Percentiles rank a stretch among this genome's conserved stretches.
Conservation (phyloP, 2,113 vertebrate genomes). For the Cyphomyrus discorhynchus region DNA sequence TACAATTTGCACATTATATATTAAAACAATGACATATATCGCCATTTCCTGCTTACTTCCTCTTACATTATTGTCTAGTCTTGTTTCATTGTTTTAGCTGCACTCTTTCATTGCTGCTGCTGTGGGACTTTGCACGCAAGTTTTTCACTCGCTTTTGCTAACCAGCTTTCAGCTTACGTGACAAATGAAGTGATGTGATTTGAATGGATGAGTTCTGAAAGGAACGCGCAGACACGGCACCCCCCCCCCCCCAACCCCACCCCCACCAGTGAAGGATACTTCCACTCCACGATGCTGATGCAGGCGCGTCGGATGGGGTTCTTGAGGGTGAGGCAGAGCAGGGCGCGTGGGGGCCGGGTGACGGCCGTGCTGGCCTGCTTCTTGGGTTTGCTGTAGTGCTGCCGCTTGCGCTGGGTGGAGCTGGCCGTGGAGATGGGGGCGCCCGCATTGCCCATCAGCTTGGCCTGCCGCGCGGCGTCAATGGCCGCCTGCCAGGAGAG, state of each 20-base stretch:
- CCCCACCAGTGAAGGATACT: constrained; percentile 79
- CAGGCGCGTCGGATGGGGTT: constrained; percentile 95
- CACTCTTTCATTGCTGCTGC: neutral
- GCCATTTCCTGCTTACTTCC: neutral
- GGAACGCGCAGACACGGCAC: neutral
- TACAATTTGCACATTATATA: neutral
- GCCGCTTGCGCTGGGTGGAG: constrained; percentile 90
- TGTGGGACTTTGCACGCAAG: neutral
- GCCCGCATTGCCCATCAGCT: constrained; percentile 83
- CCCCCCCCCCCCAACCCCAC: neutral
- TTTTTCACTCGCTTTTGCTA: neutral
- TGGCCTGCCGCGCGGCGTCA: constrained; percentile 89
- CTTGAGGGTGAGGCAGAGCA: constrained; percentile 95
- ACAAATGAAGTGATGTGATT: neutral
- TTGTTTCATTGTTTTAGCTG: neutral
- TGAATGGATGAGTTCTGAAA: neutral
- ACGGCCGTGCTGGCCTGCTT: constrained; percentile 82
- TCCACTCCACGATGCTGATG: constrained; percentile 99
- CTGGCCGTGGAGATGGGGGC: constrained; percentile 90
- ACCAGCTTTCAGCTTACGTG: neutral
- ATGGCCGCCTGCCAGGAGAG: constrained; percentile 97
- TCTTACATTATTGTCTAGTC: neutral
- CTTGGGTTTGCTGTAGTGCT: constrained; percentile 93
- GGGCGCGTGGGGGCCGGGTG: constrained; percentile 84
- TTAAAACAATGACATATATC: neutral